Evolutionary conservation across 2,113 vertebrate genomes (phyloP), one percentile per base, ranked within the genome.

Genomic region (Pelvicachromis taeniatus): DNA sequence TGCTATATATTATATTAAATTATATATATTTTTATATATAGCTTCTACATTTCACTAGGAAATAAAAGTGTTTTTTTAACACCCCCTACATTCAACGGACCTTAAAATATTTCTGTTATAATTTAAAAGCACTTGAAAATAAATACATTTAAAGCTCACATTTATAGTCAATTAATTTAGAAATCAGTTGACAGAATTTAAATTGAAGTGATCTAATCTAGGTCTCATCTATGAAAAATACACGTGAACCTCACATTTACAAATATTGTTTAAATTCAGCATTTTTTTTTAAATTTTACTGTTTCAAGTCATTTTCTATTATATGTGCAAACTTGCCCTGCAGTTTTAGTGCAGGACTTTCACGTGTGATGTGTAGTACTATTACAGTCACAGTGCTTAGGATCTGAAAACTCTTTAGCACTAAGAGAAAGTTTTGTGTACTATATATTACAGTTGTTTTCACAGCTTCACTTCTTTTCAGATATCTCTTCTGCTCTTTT

Each of bases 161-260:
- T 68, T n/a, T 16, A n/a, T 23, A 68, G n/a, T 45, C 38, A 45
- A 0, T 45, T 45, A 17, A 70, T 26, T 45, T 70, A 26, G 23
- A 14, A 68, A 0, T 0, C 33, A 63, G n/a, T 42, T 26, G n/a
- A 42, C 35, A 23, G 35, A 0, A 0, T 68, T 68, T 42, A 23
- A 68, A 68, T 42, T 14, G 7, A 68, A 68, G n/a, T 16, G 63
- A 42, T 68, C 7, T 68, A 40, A 68, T 68, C 63, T 26, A 68
- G 7, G 7, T 26, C 8, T 68, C 35, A 68, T 68, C 63, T 40
- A 68, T 42, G n/a, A 42, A 42, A 68, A 42, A 26, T 42, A 68
- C 38, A 68, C 4, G 35, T 42, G 63, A 42, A 42, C 0, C 0
- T 42, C 33, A 68, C 7, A 42, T 42, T 68, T 68, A 16, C 23